Evolutionary conservation across 2,797 vertebrate genomes (phyloP).

Genomic region (Ataeniobius toweri): DNA sequence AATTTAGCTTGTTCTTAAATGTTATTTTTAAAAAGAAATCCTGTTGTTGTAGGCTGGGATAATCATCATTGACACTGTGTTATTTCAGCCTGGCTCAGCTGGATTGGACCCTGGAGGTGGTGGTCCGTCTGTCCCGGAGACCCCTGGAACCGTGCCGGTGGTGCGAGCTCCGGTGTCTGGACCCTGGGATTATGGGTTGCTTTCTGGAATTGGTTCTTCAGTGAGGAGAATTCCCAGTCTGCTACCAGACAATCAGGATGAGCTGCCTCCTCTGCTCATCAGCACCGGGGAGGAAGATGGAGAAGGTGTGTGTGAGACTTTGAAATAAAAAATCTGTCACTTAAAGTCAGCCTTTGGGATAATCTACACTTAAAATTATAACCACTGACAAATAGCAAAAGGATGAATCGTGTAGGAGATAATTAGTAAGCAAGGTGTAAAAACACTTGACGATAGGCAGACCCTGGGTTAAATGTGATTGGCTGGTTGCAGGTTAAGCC

Average conservation of each 20-base stretch:
- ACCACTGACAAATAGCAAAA: not conserved
- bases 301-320: constrained; percentile 76
- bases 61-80: constrained; percentile 1
- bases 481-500: not conserved
- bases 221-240: constrained; percentile 82
- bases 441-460: no score
- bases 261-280: constrained; percentile 89
- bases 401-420: not conserved
- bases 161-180: constrained; percentile 59
- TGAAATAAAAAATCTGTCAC: not conserved
- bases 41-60: not conserved
- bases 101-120: constrained; percentile 35
- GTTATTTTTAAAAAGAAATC: not conserved
- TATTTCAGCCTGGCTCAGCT: constrained; percentile 58
- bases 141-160: constrained; percentile 28
- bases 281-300: constrained; percentile 77
- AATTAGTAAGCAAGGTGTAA: not conserved
- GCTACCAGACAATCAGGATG: constrained; percentile 82
- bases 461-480: not conserved
- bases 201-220: constrained; percentile 81
- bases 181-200: constrained; percentile 82
- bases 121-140: constrained; percentile 24
- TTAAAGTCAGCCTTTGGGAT: not conserved
- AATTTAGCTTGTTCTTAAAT: not conserved
- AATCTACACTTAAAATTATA: not conserved